phyloP scores from a whole-genome alignment of 2,888 invertebrate genomes.

The Sepioteuthis lessoniana region DNA sequence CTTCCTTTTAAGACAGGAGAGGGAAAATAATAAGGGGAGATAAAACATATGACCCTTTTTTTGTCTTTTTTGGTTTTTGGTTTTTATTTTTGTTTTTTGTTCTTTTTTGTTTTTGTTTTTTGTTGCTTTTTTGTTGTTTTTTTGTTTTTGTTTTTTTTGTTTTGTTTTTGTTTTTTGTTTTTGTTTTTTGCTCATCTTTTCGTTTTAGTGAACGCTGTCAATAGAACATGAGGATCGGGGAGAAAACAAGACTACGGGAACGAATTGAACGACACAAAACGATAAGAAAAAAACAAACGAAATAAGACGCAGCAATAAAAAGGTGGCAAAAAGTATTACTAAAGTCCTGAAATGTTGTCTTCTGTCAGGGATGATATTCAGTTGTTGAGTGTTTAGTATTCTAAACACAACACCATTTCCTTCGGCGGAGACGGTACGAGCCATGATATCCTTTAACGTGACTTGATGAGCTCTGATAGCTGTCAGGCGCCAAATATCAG shows the following conservation, averaged over 20 bases:
- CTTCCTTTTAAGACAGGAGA: no score
- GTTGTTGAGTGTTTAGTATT: conserved; percentile 23
- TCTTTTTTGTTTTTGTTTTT: no score
- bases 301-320: not conserved
- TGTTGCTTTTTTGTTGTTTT: no score
- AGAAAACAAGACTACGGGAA: not conserved
- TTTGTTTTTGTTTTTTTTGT: no score
- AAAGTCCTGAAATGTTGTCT: not conserved
- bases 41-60: no score
- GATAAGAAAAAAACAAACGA: not conserved
- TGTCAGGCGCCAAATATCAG: not conserved
- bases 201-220: no score
- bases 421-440: not conserved
- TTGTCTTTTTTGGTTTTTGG: no score
- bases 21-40: no score
- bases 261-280: not conserved
- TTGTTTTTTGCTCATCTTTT: no score
- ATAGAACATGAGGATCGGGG: not conserved
- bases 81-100: no score
- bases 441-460: not conserved
- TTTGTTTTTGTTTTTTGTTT: no score
- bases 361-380: not conserved
- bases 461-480: not conserved
- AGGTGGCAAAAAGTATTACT: not conserved
- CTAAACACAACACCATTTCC: not conserved